Evolutionary conservation across 2,797 vertebrate genomes (phyloP).

Genomic region (Micropoecilia bifurca): DNA sequence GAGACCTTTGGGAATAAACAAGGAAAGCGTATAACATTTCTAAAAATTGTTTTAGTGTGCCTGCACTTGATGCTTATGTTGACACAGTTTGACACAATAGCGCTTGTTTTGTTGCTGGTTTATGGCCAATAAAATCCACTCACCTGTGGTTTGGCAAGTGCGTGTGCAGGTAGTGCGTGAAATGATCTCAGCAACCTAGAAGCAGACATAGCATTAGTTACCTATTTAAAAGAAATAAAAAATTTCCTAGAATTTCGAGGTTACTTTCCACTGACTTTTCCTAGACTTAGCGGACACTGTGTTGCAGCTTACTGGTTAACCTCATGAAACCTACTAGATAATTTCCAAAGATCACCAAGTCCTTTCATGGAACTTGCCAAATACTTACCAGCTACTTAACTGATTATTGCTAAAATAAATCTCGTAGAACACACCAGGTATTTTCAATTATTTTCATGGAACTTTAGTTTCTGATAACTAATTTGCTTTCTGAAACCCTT

Average conservation of each 20-base stretch:
- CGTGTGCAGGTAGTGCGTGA: constrained; percentile 71
- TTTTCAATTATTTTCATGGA: neutral
- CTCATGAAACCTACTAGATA: neutral
- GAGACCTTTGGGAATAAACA: neutral
- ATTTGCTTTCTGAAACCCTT: neutral
- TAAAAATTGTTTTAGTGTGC: neutral
- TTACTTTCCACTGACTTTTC: neutral
- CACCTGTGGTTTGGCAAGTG: constrained; percentile 77
- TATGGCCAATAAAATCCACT: constrained; percentile 21
- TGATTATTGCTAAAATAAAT: neutral
- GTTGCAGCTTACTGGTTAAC: neutral
- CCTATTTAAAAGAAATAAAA: neutral
- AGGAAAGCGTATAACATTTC: neutral
- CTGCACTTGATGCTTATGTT: neutral
- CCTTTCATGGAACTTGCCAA: neutral
- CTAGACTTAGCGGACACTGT: neutral
- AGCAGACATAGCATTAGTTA: constrained; percentile 18
- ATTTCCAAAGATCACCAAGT: neutral
- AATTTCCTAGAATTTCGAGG: neutral
- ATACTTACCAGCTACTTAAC: neutral
- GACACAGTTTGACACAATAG: neutral
- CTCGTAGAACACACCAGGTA: neutral
- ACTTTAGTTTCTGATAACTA: neutral
- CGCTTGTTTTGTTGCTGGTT: neutral
- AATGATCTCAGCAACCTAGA: constrained; percentile 78